A percentile compares a stretch with the other conserved stretches of the same genome.
Evolutionary conservation across 1,140 invertebrate species (phyloP).

Genomic region (Periplaneta americana): DNA sequence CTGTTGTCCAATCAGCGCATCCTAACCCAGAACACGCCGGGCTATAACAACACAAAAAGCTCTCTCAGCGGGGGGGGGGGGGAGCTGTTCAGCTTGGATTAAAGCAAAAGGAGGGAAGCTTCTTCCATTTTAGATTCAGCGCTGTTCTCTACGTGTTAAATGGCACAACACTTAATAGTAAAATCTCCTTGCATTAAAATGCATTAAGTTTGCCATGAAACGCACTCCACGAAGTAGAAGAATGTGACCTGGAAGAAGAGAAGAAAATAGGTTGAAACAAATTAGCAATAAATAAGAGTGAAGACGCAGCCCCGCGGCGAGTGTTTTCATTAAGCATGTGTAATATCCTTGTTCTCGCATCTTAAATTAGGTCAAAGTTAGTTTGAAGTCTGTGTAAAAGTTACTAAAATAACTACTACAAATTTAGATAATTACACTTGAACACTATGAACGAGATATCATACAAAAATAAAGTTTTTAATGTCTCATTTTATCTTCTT

Average conservation of each 20-base stretch:
- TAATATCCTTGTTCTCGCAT: background rate
- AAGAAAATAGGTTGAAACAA: background rate
- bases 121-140: background rate
- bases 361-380: background rate
- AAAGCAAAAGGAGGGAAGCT: background rate
- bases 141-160: background rate
- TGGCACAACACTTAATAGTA: background rate
- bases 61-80: background rate
- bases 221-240: background rate
- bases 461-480: no score
- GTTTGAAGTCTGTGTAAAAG: no score
- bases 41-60: background rate
- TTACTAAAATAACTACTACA: no score
- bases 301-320: background rate
- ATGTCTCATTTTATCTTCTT: no score
- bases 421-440: no score
- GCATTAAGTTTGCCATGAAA: background rate
- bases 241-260: background rate
- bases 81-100: background rate
- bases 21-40: background rate
- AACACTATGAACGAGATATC: no score
- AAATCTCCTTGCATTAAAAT: background rate
- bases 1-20: background rate
- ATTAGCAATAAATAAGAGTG: background rate
- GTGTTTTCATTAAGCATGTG: background rate